These are phyloP conservation scores for Drosophila cardini DNA, from an alignment of 1,140 invertebrate genomes.

Conservation along the genomic window DNA sequence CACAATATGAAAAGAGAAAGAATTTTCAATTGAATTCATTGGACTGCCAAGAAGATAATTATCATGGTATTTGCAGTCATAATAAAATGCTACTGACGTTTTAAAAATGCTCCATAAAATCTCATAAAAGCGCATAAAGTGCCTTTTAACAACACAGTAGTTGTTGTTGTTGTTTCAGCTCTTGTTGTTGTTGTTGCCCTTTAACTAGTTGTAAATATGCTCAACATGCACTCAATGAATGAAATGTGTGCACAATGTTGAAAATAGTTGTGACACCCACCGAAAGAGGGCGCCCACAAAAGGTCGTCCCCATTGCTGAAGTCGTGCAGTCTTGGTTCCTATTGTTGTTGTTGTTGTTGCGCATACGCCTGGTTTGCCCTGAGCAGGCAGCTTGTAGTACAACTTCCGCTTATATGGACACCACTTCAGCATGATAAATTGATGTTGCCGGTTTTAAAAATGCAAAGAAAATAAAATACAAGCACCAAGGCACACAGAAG, in stretches of 20 bases:
- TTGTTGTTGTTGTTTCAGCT: slow-evolving; percentile 22
- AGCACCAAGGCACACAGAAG: slow-evolving; percentile 4
- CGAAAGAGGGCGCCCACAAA: slow-evolving; percentile 4
- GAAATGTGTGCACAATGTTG: slow-evolving; percentile 82
- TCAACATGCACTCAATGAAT: slow-evolving; percentile 81
- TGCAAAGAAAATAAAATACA: slow-evolving; percentile 44
- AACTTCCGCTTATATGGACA: slow-evolving; percentile 77
- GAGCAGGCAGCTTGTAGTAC: slow-evolving; percentile 61
- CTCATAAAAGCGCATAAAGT: slow-evolving; percentile 77
- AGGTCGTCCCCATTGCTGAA: slow-evolving; percentile 23
- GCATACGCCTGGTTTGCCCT: slow-evolving; percentile 61
- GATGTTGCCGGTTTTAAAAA: slow-evolving; percentile 61
- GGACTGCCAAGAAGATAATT: slow-evolving; percentile 69
- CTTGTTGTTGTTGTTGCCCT: slow-evolving; percentile 43
- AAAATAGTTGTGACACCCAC: slow-evolving; percentile 75
- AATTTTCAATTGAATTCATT: slow-evolving; percentile 78
- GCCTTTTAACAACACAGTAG: slow-evolving; percentile 59
- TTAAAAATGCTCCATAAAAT: slow-evolving; percentile 75
- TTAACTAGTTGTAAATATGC: slow-evolving; percentile 70
- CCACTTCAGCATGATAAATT: slow-evolving; percentile 75
- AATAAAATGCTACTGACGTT: slow-evolving; percentile 58
- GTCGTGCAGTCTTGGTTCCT: slow-evolving; percentile 17
- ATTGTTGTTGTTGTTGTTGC: slow-evolving; percentile 56
- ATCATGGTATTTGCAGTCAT: slow-evolving; percentile 44
- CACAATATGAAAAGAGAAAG: slow-evolving; percentile 39